Percentiles rank a stretch among this genome's conserved stretches.
phyloP scores from a whole-genome alignment of 2,797 vertebrate species.

The Pangasius larnaudii region DNA sequence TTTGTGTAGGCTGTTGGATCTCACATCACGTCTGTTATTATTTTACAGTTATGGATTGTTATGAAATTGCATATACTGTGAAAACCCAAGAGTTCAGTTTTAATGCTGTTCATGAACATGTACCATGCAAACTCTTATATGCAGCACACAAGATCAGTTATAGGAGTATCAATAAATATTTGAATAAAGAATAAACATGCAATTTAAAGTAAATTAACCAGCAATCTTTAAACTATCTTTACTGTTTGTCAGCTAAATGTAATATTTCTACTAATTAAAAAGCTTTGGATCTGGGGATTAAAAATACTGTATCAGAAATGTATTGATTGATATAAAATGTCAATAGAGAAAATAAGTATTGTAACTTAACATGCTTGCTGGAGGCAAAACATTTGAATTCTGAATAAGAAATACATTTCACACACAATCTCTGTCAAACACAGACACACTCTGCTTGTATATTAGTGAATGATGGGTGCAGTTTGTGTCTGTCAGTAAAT shows the following conservation, averaged over 20 bases:
- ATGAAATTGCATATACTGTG: conserved; percentile 74
- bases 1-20: background rate
- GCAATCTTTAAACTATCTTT: background rate
- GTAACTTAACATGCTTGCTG: background rate
- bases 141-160: background rate
- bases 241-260: background rate
- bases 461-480: background rate
- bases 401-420: background rate
- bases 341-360: background rate
- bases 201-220: background rate
- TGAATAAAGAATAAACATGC: no score
- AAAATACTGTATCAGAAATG: background rate
- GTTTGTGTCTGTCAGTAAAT: background rate
- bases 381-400: background rate
- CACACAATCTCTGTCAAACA: background rate
- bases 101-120: conserved; percentile 72
- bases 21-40: background rate
- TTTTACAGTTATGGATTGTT: conserved; percentile 71
- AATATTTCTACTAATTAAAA: background rate
- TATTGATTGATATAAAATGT: background rate
- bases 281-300: background rate
- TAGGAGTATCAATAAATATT: background rate
- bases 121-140: conserved; percentile 28
- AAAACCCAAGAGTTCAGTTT: conserved; percentile 64
- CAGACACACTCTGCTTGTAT: background rate